Conservation (phyloP, 2,113 vertebrate genomes). For the Pterocles gutturalis region DNA sequence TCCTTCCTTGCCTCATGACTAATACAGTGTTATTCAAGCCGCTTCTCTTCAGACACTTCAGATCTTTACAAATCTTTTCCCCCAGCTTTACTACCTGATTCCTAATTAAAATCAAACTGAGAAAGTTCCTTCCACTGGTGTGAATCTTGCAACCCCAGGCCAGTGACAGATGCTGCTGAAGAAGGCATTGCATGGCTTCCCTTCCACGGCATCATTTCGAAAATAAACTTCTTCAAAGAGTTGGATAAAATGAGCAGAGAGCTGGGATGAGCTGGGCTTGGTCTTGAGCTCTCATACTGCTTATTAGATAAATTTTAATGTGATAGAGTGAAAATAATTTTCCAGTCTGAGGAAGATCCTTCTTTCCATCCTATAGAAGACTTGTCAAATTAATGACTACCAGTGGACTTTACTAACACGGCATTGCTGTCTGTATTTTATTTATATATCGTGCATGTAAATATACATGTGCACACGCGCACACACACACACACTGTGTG, state of each 20-base stretch:
- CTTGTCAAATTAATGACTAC: constrained; percentile 59
- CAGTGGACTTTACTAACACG: constrained; percentile 46
- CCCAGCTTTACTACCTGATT: constrained; percentile 68
- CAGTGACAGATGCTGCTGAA: not conserved
- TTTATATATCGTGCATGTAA: constrained; percentile 72
- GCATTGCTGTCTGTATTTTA: constrained; percentile 65
- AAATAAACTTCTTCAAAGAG: not conserved
- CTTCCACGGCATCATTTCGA: not conserved
- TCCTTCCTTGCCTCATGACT: constrained; percentile 77
- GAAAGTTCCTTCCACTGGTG: constrained; percentile 18
- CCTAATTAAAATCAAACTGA: constrained; percentile 64
- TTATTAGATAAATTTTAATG: not conserved
- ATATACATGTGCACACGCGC: constrained; percentile 65
- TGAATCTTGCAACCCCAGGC: not conserved
- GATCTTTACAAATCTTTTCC: constrained; percentile 49
- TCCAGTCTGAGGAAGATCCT: not conserved
- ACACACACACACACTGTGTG: constrained; percentile 64
- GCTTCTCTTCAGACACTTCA: constrained; percentile 63
- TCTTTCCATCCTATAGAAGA: not conserved
- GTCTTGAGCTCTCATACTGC: not conserved
- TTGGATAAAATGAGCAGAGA: not conserved
- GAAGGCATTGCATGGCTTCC: not conserved
- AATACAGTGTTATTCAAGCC: constrained; percentile 79
- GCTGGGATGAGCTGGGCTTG: not conserved
- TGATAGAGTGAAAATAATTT: not conserved